Evolutionary conservation across 2,797 vertebrate genomes (phyloP), one percentile per base, ranked within the genome.

Genomic region (Etheostoma nigrum): DNA sequence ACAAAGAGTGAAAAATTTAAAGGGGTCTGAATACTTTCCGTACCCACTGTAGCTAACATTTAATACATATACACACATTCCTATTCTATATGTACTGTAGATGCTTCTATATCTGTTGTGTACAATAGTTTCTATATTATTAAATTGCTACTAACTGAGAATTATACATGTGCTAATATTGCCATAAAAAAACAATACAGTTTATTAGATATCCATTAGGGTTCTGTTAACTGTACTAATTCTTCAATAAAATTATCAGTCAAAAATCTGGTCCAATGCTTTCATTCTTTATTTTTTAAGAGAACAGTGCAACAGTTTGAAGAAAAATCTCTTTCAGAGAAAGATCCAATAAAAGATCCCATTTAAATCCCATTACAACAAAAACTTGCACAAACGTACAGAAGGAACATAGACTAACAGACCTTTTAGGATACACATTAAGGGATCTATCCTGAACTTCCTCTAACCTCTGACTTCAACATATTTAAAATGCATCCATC

Each of bases 21-120:
- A n/a, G n/a, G n/a, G n/a, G n/a, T n/a, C n/a, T n/a, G n/a, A n/a
- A n/a, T n/a, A n/a, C n/a, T n/a, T n/a, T n/a, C n/a, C n/a, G n/a
- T n/a, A n/a, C n/a, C n/a, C n/a, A n/a, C n/a, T n/a, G n/a, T n/a
- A 67, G 47, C 72, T 89, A 89, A 88, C 18, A 25, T 67, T 72
- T 67, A 52, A 63, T 51, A 36, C 21, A 58, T 51, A 67, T 27
- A 44, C 36, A 14, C 12, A 67, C 54, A 58, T 67, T 40, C 2
- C 12, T 78, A 52, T 62, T 67, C 11, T 55, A 15, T 36, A 48
- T 70, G 16, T 51, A 25, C 25, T 2, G 25, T 27, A 65, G 10
- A 72, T 42, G 48, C 44, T 57, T 54, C 19, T 65, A 33, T 78
- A 81, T 86, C 81, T 81, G 83, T 78, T 73, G 44, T 78, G 27